These are phyloP conservation scores for Dolichopus griseipennis DNA, from an alignment of 2,888 invertebrate species.

Conservation along the genomic window DNA sequence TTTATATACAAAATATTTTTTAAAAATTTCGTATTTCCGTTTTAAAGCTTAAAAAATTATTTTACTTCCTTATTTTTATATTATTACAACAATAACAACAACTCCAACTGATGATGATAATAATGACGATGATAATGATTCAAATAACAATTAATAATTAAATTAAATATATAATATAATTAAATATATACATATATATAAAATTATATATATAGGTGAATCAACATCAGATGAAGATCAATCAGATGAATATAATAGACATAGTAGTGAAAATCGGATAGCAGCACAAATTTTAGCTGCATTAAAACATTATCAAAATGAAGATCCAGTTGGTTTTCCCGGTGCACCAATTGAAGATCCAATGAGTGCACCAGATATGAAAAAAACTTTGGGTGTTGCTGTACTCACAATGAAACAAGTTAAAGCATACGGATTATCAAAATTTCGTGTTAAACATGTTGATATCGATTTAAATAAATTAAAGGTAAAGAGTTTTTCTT, in stretches of 20 bases:
- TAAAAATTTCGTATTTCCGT: too few species aligned
- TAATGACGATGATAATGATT: too few species aligned
- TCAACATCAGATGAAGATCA: conserved; percentile 20
- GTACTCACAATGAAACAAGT: conserved; percentile 63
- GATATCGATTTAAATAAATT: conserved; percentile 64
- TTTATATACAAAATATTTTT: too few species aligned
- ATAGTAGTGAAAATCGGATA: conserved; percentile 55
- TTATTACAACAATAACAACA: background rate
- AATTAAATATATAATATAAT: background rate
- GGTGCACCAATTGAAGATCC: conserved; percentile 73
- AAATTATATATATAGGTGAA: conserved; percentile 10
- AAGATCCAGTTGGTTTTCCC: conserved; percentile 72
- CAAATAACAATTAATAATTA: too few species aligned
- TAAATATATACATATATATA: too few species aligned
- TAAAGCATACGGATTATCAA: conserved; percentile 64
- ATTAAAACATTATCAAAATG: conserved; percentile 70
- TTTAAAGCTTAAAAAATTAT: too few species aligned
- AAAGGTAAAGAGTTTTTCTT: conserved; percentile 48
- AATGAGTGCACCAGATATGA: conserved; percentile 65
- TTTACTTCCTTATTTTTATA: too few species aligned
- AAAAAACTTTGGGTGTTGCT: conserved; percentile 59
- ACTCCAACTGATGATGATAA: background rate
- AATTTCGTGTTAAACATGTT: conserved; percentile 64
- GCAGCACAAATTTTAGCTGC: conserved; percentile 62
- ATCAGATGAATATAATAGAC: conserved; percentile 31